Evolutionary conservation across 2,888 invertebrate genomes (phyloP).

Genomic region (Archips xylosteana): DNA sequence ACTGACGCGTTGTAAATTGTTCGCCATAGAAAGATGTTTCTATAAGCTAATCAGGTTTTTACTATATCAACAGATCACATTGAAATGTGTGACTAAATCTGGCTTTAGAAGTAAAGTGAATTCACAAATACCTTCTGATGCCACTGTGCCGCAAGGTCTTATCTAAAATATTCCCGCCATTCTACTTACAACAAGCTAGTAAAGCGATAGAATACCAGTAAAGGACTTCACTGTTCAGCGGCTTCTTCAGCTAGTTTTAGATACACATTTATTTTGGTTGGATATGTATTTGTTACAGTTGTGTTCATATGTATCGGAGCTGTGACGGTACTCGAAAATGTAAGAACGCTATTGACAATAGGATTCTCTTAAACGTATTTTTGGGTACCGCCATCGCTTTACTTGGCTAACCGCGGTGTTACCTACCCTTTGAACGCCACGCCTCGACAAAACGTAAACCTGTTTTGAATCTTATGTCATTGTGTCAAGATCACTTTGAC

Average conservation of each 20-base stretch:
- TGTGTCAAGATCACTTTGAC: too few relatives aligned
- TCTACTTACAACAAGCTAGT: not conserved
- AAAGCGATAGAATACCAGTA: too few relatives aligned
- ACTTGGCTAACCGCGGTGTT: too few relatives aligned
- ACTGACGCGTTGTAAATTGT: not conserved
- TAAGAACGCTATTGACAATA: not conserved
- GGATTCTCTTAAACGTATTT: not conserved
- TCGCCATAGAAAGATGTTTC: slow-evolving; percentile 6
- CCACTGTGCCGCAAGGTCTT: not conserved
- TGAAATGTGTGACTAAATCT: not conserved
- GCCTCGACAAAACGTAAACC: too few relatives aligned
- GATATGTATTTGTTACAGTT: not conserved
- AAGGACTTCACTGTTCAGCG: too few relatives aligned
- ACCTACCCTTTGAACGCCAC: too few relatives aligned
- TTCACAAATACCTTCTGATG: not conserved
- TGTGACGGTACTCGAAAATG: not conserved
- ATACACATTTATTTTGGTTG: slow-evolving; percentile 38
- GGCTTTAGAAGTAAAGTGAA: not conserved
- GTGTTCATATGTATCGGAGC: not conserved
- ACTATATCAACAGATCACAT: not conserved
- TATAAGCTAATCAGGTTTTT: not conserved
- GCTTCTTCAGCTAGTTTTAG: slow-evolving; percentile 42
- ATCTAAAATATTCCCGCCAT: not conserved
- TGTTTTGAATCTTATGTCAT: too few relatives aligned
- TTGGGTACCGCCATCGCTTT: not conserved